Evolutionary conservation across 2,888 invertebrate species (phyloP).

Genomic region (Teleogryllus oceanicus): DNA sequence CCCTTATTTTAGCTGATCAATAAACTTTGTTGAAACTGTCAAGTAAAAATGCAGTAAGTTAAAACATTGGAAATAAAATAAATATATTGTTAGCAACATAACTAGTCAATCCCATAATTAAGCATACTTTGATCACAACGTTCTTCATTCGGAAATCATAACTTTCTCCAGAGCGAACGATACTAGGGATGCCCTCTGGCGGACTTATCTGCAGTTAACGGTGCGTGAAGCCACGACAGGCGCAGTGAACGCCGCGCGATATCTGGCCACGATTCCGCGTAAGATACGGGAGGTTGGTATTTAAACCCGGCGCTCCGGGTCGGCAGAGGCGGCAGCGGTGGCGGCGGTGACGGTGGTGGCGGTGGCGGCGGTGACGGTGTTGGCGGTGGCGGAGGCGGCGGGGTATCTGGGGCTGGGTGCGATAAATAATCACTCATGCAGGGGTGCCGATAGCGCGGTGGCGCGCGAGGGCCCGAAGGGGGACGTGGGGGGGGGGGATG

Average conservation of each 20-base stretch:
- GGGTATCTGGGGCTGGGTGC: background rate
- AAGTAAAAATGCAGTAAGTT: too few species aligned
- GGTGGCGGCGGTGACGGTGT: background rate
- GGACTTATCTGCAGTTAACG: background rate
- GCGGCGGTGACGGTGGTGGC: background rate
- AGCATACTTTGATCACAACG: too few species aligned
- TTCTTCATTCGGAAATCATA: too few species aligned
- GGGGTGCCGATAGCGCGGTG: background rate
- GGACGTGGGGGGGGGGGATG: background rate
- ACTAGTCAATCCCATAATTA: too few species aligned
- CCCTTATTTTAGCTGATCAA: too few species aligned
- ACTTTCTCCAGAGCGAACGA: too few species aligned
- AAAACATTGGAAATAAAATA: too few species aligned
- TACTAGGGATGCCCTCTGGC: background rate
- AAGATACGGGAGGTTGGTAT: background rate
- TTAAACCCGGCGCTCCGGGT: background rate
- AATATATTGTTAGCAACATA: too few species aligned
- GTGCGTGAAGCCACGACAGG: background rate
- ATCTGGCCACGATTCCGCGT: background rate
- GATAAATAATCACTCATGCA: constrained; percentile 18
- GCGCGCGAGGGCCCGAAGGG: background rate
- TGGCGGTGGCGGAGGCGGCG: background rate
- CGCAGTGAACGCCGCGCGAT: background rate
- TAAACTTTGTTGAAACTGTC: too few species aligned
- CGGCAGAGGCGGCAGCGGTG: background rate